Evolutionary conservation across 2,888 invertebrate genomes (phyloP).

Genomic region (Sipunculus nudus): DNA sequence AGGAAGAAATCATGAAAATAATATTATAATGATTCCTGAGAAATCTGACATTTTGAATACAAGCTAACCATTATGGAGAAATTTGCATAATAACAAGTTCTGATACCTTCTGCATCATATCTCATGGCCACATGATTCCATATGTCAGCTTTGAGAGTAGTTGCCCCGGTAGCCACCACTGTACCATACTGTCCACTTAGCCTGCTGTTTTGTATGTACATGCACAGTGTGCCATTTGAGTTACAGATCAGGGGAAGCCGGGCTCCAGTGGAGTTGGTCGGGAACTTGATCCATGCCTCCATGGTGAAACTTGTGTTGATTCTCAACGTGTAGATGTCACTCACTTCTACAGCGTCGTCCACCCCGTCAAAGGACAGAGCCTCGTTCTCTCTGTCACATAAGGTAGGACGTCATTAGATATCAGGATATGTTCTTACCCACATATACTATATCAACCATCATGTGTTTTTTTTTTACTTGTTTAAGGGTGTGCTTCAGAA

Average conservation of each 20-base stretch:
- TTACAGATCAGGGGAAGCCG: slow-evolving; percentile 50
- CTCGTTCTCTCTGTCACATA: slow-evolving; percentile 39
- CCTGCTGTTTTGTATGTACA: slow-evolving; percentile 43
- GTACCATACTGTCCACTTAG: slow-evolving; percentile 42
- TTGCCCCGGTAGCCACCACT: slow-evolving; percentile 34
- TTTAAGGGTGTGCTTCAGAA: too few relatives aligned
- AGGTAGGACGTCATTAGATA: too few relatives aligned
- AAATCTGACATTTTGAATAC: too few relatives aligned
- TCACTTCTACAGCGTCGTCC: slow-evolving; percentile 46
- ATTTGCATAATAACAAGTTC: too few relatives aligned
- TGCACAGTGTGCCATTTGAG: slow-evolving; percentile 40
- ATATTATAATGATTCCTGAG: too few relatives aligned
- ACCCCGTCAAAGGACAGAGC: slow-evolving; percentile 49
- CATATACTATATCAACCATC: too few relatives aligned
- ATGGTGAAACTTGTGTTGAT: slow-evolving; percentile 47
- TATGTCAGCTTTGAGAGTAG: slow-evolving; percentile 34
- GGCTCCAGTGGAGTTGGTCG: slow-evolving; percentile 26
- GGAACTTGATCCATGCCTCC: slow-evolving; percentile 47
- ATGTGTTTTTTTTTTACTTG: too few relatives aligned
- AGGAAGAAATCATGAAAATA: too few relatives aligned
- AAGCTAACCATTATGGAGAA: too few relatives aligned
- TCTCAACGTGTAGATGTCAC: slow-evolving; percentile 27
- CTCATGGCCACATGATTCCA: slow-evolving; percentile 49
- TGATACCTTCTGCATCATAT: slow-evolving; percentile 40
- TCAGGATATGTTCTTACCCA: too few relatives aligned